Conservation (phyloP, 2,113 vertebrate genomes). For the Blennius ocellaris region DNA sequence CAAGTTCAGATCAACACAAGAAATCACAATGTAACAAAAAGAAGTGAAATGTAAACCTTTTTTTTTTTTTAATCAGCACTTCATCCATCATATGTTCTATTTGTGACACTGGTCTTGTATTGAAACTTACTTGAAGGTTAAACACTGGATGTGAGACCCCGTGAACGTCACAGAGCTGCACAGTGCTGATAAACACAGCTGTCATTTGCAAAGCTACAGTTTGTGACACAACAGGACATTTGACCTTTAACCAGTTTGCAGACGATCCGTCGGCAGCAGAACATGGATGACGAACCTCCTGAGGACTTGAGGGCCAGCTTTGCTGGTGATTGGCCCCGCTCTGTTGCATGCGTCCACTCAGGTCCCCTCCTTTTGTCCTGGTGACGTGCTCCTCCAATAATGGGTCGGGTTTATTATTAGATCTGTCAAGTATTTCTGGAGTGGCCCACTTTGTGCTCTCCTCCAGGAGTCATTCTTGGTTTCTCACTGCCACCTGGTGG, state of each 20-base stretch:
- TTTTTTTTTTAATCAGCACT: no score
- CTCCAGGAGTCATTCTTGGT: constrained; percentile 64
- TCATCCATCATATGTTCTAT: no score
- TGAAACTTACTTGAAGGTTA: no score
- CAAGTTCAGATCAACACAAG: no score
- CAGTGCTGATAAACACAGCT: constrained; percentile 47
- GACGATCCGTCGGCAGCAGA: constrained; percentile 13
- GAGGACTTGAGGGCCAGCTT: constrained; percentile 1
- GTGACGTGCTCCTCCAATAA: constrained; percentile 59
- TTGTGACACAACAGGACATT: constrained; percentile 3
- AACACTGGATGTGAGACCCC: no score
- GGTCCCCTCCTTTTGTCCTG: constrained; percentile 27
- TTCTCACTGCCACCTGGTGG: constrained; percentile 83
- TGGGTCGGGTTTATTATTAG: constrained; percentile 67
- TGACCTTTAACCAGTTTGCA: constrained; percentile 28
- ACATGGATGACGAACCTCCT: constrained; percentile 4
- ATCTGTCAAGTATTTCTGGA: constrained; percentile 61
- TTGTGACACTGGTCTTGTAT: no score
- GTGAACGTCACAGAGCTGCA: constrained; percentile 38
- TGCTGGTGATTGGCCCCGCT: constrained; percentile 28
- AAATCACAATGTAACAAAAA: no score
- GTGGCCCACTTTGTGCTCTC: constrained; percentile 60
- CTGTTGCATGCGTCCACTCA: constrained; percentile 14
- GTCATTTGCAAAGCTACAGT: neutral
- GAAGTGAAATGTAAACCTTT: no score